Evolutionary conservation across 2,113 vertebrate species (phyloP).

Genomic region (Macquaria australasica): DNA sequence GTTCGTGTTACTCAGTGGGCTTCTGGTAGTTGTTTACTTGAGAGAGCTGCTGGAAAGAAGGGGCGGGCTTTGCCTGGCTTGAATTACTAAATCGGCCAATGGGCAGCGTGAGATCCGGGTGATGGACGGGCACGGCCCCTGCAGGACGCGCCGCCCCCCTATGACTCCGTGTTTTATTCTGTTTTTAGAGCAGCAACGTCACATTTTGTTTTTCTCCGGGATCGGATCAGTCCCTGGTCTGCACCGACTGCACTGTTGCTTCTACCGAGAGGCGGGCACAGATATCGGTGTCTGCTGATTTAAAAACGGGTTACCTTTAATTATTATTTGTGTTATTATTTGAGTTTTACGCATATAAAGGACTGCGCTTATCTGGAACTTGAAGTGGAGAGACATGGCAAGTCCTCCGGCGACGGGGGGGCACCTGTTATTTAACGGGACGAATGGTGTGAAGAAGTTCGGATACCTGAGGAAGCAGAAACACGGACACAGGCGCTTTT

Average conservation of each 20-base stretch:
- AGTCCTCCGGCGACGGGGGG: conserved; percentile 83
- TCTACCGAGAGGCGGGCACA: conserved; percentile 76
- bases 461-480: conserved; percentile 97
- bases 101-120: neutral
- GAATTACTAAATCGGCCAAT: conserved; percentile 65
- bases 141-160: conserved; percentile 74
- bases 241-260: conserved; percentile 72
- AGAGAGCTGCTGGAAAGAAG: conserved; percentile 3
- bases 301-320: neutral
- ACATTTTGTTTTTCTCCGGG: conserved; percentile 97
- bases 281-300: conserved; percentile 45
- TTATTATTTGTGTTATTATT: neutral
- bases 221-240: conserved; percentile 82
- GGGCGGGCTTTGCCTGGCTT: conserved; percentile 33
- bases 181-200: conserved; percentile 86
- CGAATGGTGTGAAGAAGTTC: conserved; percentile 90
- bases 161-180: conserved; percentile 83
- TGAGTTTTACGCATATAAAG: neutral
- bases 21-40: neutral
- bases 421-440: conserved; percentile 77
- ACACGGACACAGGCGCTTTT: conserved; percentile 96
- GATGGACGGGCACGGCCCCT: conserved; percentile 78
- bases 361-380: conserved; percentile 31
- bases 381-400: conserved; percentile 79
- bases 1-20: conserved; percentile 30